phyloP scores from a whole-genome alignment of 1,140 invertebrate genomes.

The Propsilocerus akamusi region DNA sequence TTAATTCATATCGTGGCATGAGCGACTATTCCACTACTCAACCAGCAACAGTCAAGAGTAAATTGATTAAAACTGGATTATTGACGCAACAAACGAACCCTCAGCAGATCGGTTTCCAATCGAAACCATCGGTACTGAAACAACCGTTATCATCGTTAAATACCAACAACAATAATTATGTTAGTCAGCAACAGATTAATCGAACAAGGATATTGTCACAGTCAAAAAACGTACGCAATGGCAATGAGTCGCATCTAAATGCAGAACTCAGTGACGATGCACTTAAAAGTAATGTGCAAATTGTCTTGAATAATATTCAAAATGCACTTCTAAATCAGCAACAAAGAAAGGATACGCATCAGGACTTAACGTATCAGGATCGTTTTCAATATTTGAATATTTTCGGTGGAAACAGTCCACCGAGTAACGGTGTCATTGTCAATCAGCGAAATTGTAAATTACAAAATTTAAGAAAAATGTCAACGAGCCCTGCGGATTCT shows the following conservation, averaged over 20 bases:
- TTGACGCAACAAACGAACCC: background rate
- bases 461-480: conserved; percentile 1
- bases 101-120: background rate
- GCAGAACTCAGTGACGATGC: conserved; percentile 22
- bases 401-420: background rate
- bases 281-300: conserved; percentile 23
- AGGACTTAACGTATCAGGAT: conserved; percentile 19
- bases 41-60: conserved; percentile 1
- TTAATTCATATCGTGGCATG: conserved; percentile 4
- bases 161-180: background rate
- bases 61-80: conserved; percentile 4
- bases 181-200: background rate
- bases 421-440: background rate
- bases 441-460: too few relatives aligned
- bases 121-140: background rate
- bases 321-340: background rate
- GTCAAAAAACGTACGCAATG: background rate
- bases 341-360: background rate
- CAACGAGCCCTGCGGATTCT: background rate
- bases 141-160: conserved; percentile 1
- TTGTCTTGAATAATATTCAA: conserved; percentile 20
- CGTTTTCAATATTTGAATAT: conserved; percentile 11
- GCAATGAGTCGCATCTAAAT: background rate
- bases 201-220: background rate
- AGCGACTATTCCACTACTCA: background rate